These are phyloP conservation scores for Pharmacophagus antenor DNA, from an alignment of 2,888 invertebrate genomes.

Conservation along the genomic window DNA sequence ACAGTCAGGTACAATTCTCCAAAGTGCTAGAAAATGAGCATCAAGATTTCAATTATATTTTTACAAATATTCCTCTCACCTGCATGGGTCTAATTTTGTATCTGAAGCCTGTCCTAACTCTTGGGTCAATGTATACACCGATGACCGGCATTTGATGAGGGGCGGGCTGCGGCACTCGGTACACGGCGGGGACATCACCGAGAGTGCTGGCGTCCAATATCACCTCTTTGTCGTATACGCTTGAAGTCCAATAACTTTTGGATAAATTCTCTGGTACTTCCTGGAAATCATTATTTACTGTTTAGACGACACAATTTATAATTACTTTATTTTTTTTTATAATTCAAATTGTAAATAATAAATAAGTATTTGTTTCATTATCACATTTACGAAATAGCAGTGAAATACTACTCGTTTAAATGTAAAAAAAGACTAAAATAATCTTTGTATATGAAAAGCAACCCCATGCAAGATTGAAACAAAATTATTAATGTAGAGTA, in stretches of 20 bases:
- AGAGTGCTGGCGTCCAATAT: slow-evolving; percentile 81
- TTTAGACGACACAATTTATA: not conserved
- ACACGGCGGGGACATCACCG: slow-evolving; percentile 84
- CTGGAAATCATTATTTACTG: slow-evolving; percentile 43
- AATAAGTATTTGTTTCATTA: not conserved
- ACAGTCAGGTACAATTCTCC: slow-evolving; percentile 54
- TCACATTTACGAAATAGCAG: no score
- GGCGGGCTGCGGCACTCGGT: slow-evolving; percentile 81
- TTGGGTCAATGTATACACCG: slow-evolving; percentile 86
- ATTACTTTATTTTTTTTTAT: not conserved
- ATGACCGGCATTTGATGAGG: slow-evolving; percentile 85
- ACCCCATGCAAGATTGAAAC: no score
- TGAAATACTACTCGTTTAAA: no score
- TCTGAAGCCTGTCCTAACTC: slow-evolving; percentile 87
- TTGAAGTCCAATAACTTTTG: slow-evolving; percentile 58
- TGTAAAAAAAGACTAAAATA: no score
- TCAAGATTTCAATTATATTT: slow-evolving; percentile 34
- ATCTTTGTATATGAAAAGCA: no score
- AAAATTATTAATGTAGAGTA: no score
- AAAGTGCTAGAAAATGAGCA: slow-evolving; percentile 48
- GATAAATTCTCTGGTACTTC: slow-evolving; percentile 55
- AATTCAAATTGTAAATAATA: not conserved
- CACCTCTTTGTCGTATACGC: slow-evolving; percentile 56
- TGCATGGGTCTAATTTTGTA: slow-evolving; percentile 86
- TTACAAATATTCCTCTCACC: slow-evolving; percentile 66